phyloP scores from a whole-genome alignment of 2,113 vertebrate genomes.

The Aegithalos caudatus region DNA sequence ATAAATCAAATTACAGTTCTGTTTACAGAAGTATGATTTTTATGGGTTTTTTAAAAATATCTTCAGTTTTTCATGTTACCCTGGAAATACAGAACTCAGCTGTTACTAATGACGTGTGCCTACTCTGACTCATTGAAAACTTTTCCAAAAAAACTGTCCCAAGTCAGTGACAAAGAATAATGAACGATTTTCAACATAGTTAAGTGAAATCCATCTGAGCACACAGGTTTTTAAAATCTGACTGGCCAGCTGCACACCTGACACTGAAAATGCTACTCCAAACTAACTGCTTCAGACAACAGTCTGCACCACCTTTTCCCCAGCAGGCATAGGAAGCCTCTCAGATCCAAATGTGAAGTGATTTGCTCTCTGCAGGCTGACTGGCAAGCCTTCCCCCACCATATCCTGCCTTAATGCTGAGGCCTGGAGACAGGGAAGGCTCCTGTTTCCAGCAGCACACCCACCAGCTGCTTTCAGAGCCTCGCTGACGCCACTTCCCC shows the following conservation, averaged over 20 bases:
- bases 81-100: background rate
- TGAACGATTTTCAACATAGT: background rate
- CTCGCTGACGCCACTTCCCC: background rate
- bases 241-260: background rate
- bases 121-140: background rate
- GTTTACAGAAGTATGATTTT: background rate
- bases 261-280: background rate
- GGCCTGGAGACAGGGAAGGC: background rate
- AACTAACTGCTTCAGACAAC: background rate
- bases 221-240: background rate
- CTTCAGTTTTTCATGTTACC: background rate
- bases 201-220: background rate
- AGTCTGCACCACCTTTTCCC: background rate
- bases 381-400: background rate
- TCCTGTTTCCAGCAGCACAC: background rate
- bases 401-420: background rate
- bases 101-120: background rate
- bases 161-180: background rate
- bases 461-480: conserved; percentile 8
- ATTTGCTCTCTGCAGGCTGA: background rate
- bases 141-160: background rate
- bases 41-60: background rate
- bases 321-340: background rate
- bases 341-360: background rate
- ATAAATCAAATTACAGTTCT: background rate